phyloP scores from a whole-genome alignment of 2,797 vertebrate genomes.

The Loris lydekkerianus region DNA sequence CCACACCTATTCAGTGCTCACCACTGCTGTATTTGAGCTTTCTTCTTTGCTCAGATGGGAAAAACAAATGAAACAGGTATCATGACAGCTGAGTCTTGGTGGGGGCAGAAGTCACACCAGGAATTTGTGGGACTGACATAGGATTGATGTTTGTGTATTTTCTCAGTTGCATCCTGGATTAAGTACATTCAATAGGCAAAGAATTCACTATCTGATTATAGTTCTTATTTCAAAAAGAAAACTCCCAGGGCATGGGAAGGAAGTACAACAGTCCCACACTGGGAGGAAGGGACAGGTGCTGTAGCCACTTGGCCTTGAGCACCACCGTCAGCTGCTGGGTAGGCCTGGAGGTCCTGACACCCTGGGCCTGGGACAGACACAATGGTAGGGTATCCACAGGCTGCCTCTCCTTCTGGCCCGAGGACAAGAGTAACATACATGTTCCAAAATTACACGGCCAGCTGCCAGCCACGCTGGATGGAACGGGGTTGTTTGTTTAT shows the following conservation, averaged over 20 bases:
- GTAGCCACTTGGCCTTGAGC: neutral
- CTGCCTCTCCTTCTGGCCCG: neutral
- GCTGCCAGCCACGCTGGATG: neutral
- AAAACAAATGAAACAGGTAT: neutral
- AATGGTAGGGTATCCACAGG: neutral
- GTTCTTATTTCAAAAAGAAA: slow-evolving; percentile 34
- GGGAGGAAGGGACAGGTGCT: neutral
- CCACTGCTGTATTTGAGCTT: neutral
- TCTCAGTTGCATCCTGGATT: neutral
- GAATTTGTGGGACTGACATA: neutral
- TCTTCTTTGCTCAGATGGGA: slow-evolving; percentile 28
- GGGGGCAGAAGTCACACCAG: neutral
- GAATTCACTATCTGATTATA: slow-evolving; percentile 6
- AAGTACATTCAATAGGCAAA: neutral
- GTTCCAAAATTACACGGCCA: neutral
- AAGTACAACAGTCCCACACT: neutral
- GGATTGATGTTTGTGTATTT: neutral
- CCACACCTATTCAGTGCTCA: neutral
- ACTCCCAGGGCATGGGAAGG: neutral
- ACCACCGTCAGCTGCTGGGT: neutral
- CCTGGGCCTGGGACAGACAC: neutral
- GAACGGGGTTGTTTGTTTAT: neutral
- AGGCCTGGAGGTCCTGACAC: neutral
- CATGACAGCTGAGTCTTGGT: neutral
- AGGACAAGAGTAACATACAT: slow-evolving; percentile 2